phyloP scores from a whole-genome alignment of 2,797 vertebrate species.

The Muscicapa comitata region DNA sequence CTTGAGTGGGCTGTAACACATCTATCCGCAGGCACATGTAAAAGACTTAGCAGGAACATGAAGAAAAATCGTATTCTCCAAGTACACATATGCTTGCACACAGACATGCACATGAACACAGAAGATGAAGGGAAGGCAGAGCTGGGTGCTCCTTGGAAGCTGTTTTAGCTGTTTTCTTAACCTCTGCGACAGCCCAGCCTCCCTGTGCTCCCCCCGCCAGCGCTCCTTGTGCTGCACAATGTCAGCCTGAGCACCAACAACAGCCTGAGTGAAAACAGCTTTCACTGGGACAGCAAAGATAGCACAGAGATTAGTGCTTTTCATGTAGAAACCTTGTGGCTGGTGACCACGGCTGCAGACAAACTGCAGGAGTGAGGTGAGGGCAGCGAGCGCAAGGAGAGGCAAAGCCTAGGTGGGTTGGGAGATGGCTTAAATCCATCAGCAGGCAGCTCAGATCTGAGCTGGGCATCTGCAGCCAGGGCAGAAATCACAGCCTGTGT shows the following conservation, averaged over 20 bases:
- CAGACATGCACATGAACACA: not conserved
- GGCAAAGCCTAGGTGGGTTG: not conserved
- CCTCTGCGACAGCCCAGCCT: slow-evolving; percentile 1
- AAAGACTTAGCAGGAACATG: not conserved
- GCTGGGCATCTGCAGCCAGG: slow-evolving; percentile 24
- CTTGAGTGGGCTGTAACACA: not conserved
- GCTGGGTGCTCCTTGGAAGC: slow-evolving; percentile 53
- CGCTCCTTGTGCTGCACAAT: slow-evolving; percentile 34
- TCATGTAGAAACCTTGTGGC: slow-evolving; percentile 6
- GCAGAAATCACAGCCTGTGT: slow-evolving; percentile 54
- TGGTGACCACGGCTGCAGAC: slow-evolving; percentile 27
- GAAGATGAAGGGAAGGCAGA: not conserved
- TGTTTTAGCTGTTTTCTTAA: slow-evolving; percentile 71
- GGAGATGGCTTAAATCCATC: slow-evolving; percentile 49
- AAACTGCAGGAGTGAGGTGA: not conserved
- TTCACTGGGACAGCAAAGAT: slow-evolving; percentile 6
- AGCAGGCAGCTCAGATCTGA: slow-evolving; percentile 56
- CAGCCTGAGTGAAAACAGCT: slow-evolving; percentile 65
- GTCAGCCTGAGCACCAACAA: slow-evolving; percentile 56
- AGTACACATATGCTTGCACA: not conserved
- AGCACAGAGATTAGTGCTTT: slow-evolving; percentile 45
- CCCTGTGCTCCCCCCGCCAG: not conserved
- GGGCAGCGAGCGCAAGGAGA: not conserved
- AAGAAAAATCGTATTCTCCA: not conserved
- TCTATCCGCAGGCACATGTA: not conserved